phyloP scores from a whole-genome alignment of 1,140 invertebrate genomes.

The Phthorimaea operculella region DNA sequence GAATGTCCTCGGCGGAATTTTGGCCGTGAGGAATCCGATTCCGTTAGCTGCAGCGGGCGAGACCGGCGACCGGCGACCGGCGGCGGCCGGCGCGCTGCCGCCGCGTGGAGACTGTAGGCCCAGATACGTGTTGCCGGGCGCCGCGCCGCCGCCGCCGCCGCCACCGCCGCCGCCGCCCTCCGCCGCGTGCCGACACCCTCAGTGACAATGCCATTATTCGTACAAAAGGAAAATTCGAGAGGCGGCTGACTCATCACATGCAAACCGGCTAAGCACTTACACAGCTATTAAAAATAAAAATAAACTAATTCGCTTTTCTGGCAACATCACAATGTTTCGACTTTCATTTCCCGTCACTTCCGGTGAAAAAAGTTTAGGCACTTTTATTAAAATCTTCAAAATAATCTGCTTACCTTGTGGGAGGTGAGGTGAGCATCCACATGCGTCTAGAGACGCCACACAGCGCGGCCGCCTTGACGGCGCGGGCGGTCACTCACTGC shows the following conservation, averaged over 20 bases:
- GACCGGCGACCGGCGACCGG: constrained; percentile 18
- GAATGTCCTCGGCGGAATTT: constrained; percentile 64
- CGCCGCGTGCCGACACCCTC: constrained; percentile 28
- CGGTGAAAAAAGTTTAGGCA: too few relatives aligned
- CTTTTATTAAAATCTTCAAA: too few relatives aligned
- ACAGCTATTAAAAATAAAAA: too few relatives aligned
- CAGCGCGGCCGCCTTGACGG: constrained; percentile 22
- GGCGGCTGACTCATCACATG: constrained; percentile 49
- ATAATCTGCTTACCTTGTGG: constrained; percentile 36
- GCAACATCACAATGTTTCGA: too few relatives aligned
- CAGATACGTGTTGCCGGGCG: constrained; percentile 40
- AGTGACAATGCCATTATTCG: constrained; percentile 38
- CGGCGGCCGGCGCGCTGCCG: constrained; percentile 13
- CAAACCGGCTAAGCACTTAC: too few relatives aligned
- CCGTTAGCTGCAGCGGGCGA: constrained; percentile 51
- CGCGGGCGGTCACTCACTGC: constrained; percentile 46
- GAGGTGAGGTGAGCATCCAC: constrained; percentile 27
- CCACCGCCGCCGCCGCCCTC: constrained; percentile 17
- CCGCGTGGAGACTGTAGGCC: constrained; percentile 22
- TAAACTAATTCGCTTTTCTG: too few relatives aligned
- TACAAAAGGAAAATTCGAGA: constrained; percentile 64
- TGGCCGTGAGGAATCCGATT: constrained; percentile 56
- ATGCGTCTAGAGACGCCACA: constrained; percentile 24
- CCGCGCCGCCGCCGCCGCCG: constrained; percentile 17
- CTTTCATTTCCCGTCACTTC: too few relatives aligned